Evolutionary conservation across 2,888 invertebrate genomes (phyloP).

Genomic region (Andrena flavipes): DNA sequence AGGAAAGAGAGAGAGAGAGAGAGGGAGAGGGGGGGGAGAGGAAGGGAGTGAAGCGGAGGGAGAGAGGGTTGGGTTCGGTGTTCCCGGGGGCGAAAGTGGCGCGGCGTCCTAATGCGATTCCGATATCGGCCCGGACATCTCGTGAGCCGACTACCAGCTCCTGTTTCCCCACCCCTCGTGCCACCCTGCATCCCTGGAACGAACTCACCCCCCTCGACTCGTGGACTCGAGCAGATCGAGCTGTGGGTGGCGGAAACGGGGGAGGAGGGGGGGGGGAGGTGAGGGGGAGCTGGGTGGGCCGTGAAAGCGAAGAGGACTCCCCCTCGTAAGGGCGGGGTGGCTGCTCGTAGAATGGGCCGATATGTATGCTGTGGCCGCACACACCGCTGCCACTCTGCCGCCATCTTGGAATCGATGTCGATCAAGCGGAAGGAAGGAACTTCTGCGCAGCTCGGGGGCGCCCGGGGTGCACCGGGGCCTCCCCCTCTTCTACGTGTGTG

Average conservation of each 20-base stretch:
- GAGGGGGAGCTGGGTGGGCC: constrained; percentile 54
- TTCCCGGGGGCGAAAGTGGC: constrained; percentile 73
- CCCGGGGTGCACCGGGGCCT: constrained; percentile 67
- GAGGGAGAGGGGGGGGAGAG: constrained; percentile 20
- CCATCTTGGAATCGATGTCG: constrained; percentile 84
- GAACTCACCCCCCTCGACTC: constrained; percentile 39
- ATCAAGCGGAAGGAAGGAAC: constrained; percentile 82
- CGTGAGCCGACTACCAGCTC: constrained; percentile 72
- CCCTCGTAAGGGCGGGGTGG: constrained; percentile 70
- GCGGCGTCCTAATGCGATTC: constrained; percentile 80
- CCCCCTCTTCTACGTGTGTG: constrained; percentile 65
- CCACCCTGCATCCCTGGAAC: constrained; percentile 43
- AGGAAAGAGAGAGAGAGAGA: constrained; percentile 39
- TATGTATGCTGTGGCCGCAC: constrained; percentile 80
- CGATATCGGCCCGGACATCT: constrained; percentile 80
- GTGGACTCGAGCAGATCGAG: constrained; percentile 55
- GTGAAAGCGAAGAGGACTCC: constrained; percentile 67
- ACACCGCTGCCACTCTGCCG: constrained; percentile 72
- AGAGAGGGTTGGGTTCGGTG: constrained; percentile 58
- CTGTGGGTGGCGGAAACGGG: constrained; percentile 21
- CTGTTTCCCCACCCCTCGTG: constrained; percentile 60
- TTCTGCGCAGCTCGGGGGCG: constrained; percentile 79
- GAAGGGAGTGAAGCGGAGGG: constrained; percentile 29
- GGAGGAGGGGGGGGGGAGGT: constrained; percentile 59
- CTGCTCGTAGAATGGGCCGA: constrained; percentile 76